These are phyloP conservation scores for Heliocidaris erythrogramma DNA, from an alignment of 35 echinoderm and acorn worm genomes.

Conservation along the genomic window DNA sequence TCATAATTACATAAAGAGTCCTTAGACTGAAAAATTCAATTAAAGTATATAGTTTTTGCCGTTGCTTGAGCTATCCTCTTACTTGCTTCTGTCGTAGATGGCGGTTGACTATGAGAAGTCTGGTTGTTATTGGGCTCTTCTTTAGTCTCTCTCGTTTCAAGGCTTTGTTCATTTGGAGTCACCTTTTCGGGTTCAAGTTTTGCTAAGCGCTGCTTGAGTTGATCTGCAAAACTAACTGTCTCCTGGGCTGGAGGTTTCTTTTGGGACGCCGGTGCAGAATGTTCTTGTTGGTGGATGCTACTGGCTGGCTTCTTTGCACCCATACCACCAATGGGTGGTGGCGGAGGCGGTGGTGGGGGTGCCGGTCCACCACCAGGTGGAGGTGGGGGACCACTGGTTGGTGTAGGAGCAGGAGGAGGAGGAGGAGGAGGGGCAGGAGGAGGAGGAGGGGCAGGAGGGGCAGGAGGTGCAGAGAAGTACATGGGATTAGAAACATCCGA, in stretches of 20 bases:
- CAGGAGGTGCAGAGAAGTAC: slow-evolving; percentile 31
- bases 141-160: background rate
- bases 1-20: no score
- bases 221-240: slow-evolving; percentile 42
- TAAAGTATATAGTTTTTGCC: no score
- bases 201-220: slow-evolving; percentile 37
- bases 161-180: background rate
- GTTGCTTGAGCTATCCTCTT: background rate
- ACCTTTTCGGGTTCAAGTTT: background rate
- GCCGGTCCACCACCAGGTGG: background rate
- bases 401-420: slow-evolving; percentile 36
- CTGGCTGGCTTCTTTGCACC: background rate
- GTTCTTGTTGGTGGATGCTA: slow-evolving; percentile 34
- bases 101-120: background rate
- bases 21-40: no score
- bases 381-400: background rate
- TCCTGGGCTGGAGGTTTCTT: slow-evolving; percentile 71
- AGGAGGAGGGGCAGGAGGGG: slow-evolving; percentile 61
- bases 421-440: slow-evolving; percentile 49
- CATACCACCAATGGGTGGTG: slow-evolving; percentile 45
- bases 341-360: slow-evolving; percentile 37
- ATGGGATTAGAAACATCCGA: slow-evolving; percentile 28
- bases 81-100: background rate
- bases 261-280: slow-evolving; percentile 22
- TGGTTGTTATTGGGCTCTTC: background rate